Evolutionary conservation across 2,797 vertebrate species (phyloP).

Genomic region (Lophius americanus): DNA sequence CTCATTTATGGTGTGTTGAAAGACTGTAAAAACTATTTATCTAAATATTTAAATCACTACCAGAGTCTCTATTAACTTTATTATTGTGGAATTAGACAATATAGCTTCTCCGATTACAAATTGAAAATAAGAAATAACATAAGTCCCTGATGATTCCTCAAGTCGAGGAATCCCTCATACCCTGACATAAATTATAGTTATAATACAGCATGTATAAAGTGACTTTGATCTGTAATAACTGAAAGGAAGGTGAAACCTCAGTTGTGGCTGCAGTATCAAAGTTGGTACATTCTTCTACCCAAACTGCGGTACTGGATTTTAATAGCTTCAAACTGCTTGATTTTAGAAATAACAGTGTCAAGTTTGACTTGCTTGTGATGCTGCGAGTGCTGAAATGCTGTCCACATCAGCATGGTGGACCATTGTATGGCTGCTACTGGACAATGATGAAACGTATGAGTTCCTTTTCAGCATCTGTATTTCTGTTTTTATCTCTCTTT

Average conservation of each 20-base stretch:
- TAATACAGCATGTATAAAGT: neutral
- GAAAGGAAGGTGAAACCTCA: neutral
- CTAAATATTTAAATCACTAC: neutral
- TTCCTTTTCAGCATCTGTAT: neutral
- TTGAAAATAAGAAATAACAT: neutral
- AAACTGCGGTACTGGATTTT: neutral
- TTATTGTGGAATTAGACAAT: neutral
- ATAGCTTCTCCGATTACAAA: neutral
- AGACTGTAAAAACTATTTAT: neutral
- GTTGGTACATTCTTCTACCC: neutral
- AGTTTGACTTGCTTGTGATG: slow-evolving; percentile 13
- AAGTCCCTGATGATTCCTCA: neutral
- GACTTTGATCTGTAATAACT: neutral
- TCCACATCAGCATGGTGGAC: slow-evolving; percentile 34
- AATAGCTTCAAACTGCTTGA: neutral
- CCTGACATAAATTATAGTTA: neutral
- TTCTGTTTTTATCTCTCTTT: neutral
- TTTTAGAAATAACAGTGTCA: neutral
- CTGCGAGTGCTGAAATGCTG: slow-evolving; percentile 12
- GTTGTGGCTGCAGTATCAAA: slow-evolving; percentile 1
- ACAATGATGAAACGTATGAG: neutral
- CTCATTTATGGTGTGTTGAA: neutral
- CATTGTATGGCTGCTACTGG: slow-evolving; percentile 6
- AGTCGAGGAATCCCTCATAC: neutral
- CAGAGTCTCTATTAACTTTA: neutral